phyloP scores from a whole-genome alignment of 2,113 vertebrate genomes.

The Ascaphus truei region DNA sequence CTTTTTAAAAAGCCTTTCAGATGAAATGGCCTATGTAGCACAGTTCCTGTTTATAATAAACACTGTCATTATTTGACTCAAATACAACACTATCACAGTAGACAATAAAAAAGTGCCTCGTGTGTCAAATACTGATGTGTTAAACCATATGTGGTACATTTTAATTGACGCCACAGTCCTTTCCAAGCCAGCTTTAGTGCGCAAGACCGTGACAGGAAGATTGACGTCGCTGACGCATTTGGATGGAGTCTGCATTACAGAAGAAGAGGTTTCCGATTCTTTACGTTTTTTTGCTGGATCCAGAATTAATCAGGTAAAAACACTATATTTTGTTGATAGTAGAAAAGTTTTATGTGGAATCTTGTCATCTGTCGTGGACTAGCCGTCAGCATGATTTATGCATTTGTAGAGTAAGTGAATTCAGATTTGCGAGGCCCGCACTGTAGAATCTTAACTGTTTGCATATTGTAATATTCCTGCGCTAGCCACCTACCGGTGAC shows the following conservation, averaged over 20 bases:
- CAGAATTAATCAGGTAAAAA: slow-evolving; percentile 67
- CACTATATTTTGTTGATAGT: no score
- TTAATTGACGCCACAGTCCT: background rate
- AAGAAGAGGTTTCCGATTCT: slow-evolving; percentile 60
- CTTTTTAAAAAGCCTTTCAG: background rate
- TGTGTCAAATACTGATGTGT: background rate
- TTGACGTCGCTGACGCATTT: slow-evolving; percentile 69
- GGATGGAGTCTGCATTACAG: slow-evolving; percentile 57
- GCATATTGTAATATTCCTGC: no score
- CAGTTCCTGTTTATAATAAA: slow-evolving; percentile 18
- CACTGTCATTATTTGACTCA: slow-evolving; percentile 19
- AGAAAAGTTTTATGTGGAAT: no score
- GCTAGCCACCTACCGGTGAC: no score
- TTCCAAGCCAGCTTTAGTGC: slow-evolving; percentile 60
- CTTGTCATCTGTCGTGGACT: no score
- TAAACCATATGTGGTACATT: background rate
- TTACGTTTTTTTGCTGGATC: slow-evolving; percentile 50
- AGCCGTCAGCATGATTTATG: no score
- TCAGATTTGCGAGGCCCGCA: no score
- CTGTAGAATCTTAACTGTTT: no score
- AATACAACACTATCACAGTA: background rate
- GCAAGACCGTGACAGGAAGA: slow-evolving; percentile 57
- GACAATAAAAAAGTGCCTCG: background rate
- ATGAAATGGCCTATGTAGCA: background rate
- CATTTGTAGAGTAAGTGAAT: no score